Percentiles rank a stretch among this genome's conserved stretches.
phyloP scores from a whole-genome alignment of 2,797 vertebrate genomes.

The Microhierax caerulescens region DNA sequence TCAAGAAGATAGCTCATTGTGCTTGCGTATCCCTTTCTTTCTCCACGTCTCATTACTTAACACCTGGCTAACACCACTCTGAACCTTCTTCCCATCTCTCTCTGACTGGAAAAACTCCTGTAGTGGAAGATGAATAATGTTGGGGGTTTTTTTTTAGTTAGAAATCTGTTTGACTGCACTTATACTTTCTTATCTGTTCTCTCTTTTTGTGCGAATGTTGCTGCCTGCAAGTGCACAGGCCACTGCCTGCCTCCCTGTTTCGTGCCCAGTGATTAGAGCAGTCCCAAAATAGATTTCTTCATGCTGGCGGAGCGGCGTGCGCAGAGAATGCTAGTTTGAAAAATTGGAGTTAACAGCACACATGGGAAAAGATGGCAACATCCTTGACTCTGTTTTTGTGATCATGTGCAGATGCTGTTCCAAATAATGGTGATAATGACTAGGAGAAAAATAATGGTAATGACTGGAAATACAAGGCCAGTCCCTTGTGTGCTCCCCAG shows the following conservation, averaged over 20 bases:
- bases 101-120: neutral
- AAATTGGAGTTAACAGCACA: neutral
- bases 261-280: neutral
- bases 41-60: neutral
- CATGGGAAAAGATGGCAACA: neutral
- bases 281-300: neutral
- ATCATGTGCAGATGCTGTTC: neutral
- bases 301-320: fast-evolving
- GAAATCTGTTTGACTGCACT: neutral
- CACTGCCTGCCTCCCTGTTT: neutral
- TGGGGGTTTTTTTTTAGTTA: neutral
- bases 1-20: neutral
- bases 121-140: neutral
- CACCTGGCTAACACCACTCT: neutral
- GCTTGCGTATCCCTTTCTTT: neutral
- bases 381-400: neutral
- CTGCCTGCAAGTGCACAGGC: neutral
- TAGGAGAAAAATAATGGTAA: neutral
- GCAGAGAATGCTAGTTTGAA: neutral
- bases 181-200: neutral
- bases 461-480: neutral
- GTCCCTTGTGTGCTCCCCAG: neutral
- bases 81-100: neutral
- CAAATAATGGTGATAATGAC: neutral
- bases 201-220: neutral